A percentile compares a stretch with the other conserved stretches of the same genome.
Conservation (phyloP, 1,140 invertebrate species). For the Heliothis subflexa region DNA sequence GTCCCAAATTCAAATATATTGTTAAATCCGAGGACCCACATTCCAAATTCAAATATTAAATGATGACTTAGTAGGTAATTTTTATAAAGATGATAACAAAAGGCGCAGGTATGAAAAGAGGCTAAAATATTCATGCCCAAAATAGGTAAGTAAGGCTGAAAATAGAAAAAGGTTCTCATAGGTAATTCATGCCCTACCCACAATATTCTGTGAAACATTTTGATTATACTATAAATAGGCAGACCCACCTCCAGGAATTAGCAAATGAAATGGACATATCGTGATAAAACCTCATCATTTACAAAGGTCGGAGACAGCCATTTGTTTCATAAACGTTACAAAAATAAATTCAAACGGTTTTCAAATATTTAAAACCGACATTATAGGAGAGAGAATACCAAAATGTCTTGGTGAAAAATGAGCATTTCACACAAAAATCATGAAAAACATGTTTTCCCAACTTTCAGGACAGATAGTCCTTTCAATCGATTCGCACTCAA, state of each 20-base stretch:
- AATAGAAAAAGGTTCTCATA: slow-evolving; percentile 11
- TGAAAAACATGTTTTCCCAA: slow-evolving; percentile 14
- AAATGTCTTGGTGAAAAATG: not conserved
- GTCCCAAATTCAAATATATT: slow-evolving; percentile 2
- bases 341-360: slow-evolving; percentile 24
- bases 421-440: not conserved
- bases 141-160: slow-evolving; percentile 3
- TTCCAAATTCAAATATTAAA: slow-evolving; percentile 13
- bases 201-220: slow-evolving; percentile 23
- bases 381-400: not conserved
- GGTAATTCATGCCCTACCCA: not conserved
- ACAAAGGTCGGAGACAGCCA: slow-evolving; percentile 39
- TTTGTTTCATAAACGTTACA: slow-evolving; percentile 29
- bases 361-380: not conserved
- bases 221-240: slow-evolving; percentile 15
- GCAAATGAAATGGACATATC: slow-evolving; percentile 39
- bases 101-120: not conserved
- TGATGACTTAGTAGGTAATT: no score
- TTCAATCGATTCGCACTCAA: slow-evolving; percentile 19
- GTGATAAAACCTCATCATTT: slow-evolving; percentile 40
- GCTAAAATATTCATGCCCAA: not conserved
- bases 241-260: slow-evolving; percentile 31
- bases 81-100: not conserved
- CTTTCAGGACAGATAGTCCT: slow-evolving; percentile 12
- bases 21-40: not conserved